Conservation (phyloP, 2,888 invertebrate species). For the Leptinotarsa juncta region DNA sequence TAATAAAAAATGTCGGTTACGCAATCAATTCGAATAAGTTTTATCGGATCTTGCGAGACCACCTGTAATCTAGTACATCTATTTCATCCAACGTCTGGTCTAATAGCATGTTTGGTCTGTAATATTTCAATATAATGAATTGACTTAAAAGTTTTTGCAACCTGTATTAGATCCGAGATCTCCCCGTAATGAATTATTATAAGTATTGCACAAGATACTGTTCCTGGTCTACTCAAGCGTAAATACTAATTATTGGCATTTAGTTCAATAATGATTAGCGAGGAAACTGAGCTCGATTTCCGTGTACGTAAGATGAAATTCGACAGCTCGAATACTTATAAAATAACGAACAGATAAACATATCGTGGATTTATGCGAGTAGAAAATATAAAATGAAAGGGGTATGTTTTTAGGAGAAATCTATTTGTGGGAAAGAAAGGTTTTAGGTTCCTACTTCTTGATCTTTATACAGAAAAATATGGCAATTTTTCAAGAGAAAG, state of each 20-base stretch:
- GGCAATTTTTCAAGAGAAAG: too few relatives aligned
- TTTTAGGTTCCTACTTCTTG: too few relatives aligned
- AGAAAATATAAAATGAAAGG: too few relatives aligned
- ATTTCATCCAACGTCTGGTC: conserved; percentile 3
- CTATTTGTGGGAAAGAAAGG: too few relatives aligned
- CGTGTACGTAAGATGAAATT: background rate
- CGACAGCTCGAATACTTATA: background rate
- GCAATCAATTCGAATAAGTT: conserved; percentile 1
- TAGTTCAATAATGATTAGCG: background rate
- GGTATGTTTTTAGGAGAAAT: too few relatives aligned
- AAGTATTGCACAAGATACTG: conserved; percentile 20
- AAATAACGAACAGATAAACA: too few relatives aligned
- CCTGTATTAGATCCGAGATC: conserved; percentile 15
- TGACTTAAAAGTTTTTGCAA: conserved; percentile 20
- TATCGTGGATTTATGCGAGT: too few relatives aligned
- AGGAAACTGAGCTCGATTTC: background rate
- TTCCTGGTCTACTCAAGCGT: conserved; percentile 1
- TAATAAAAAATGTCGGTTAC: background rate
- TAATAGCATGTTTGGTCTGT: conserved; percentile 14
- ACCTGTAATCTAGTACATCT: conserved; percentile 8
- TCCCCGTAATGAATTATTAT: conserved; percentile 11
- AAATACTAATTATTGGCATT: conserved; percentile 8
- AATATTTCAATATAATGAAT: conserved; percentile 16
- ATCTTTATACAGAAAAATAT: too few relatives aligned
- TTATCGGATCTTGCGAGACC: conserved; percentile 2